Evolutionary conservation across 2,113 vertebrate genomes (phyloP).

Genomic region (Mormyrus iriodes): DNA sequence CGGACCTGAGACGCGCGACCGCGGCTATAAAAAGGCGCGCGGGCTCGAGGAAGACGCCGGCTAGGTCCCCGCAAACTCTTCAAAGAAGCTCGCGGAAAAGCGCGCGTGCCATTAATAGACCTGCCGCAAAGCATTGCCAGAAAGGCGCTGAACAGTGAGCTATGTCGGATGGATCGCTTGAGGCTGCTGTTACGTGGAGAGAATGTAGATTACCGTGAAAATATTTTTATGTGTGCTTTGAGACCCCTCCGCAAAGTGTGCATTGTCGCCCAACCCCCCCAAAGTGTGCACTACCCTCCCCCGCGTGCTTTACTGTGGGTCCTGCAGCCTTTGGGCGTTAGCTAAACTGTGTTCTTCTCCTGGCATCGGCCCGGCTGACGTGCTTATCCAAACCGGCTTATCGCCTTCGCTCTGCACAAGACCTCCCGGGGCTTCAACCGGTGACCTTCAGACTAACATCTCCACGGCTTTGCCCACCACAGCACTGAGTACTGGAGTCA

Average conservation of each 20-base stretch:
- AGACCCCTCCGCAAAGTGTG: background rate
- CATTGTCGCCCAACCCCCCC: background rate
- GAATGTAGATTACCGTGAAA: background rate
- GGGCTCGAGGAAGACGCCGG: background rate
- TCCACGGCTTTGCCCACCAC: background rate
- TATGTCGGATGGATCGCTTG: background rate
- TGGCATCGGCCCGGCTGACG: background rate
- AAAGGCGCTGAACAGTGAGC: background rate
- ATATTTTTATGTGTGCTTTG: background rate
- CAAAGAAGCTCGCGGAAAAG: background rate
- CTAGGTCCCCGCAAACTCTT: conserved; percentile 9
- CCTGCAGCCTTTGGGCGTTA: background rate
- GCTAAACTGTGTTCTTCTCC: background rate
- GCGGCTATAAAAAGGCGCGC: conserved; percentile 12
- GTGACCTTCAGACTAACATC: background rate
- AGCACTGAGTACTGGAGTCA: background rate
- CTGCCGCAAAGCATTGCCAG: background rate
- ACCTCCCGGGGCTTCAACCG: background rate
- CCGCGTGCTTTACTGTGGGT: background rate
- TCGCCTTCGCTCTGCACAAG: background rate
- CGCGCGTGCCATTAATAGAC: background rate
- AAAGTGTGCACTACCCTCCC: too few species aligned
- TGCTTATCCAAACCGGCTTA: background rate
- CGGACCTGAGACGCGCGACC: conserved; percentile 34
- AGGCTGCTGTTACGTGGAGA: background rate